A percentile compares a stretch with the other conserved stretches of the same genome.
Evolutionary conservation across 2,797 vertebrate genomes (phyloP).

Genomic region (Rhynchotus rufescens): DNA sequence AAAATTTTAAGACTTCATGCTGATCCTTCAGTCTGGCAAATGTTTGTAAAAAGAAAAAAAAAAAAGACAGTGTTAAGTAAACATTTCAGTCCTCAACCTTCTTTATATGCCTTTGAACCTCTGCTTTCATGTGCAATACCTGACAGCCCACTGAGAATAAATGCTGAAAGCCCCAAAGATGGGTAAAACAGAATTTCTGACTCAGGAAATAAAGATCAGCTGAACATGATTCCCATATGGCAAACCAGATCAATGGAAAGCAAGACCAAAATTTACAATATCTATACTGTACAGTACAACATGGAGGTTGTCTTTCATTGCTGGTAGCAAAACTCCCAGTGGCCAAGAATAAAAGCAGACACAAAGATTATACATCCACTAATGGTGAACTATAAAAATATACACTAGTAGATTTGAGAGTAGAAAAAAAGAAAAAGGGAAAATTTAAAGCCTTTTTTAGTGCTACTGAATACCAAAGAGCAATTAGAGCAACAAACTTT

Average conservation of each 20-base stretch:
- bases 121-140: slow-evolving; percentile 83
- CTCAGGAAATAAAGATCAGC: slow-evolving; percentile 87
- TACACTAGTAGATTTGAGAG: slow-evolving; percentile 49
- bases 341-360: slow-evolving; percentile 68
- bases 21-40: slow-evolving; percentile 74
- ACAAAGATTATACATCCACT: slow-evolving; percentile 71
- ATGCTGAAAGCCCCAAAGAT: slow-evolving; percentile 82
- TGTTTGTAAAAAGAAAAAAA: slow-evolving; percentile 76
- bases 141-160: slow-evolving; percentile 79
- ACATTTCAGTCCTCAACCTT: slow-evolving; percentile 81
- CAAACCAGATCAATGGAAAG: slow-evolving; percentile 83
- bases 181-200: slow-evolving; percentile 86
- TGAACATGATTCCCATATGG: slow-evolving; percentile 83
- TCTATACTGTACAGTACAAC: slow-evolving; percentile 78
- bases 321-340: slow-evolving; percentile 79
- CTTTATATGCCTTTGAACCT: slow-evolving; percentile 84
- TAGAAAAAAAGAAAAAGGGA: slow-evolving; percentile 20
- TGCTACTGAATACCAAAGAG: slow-evolving; percentile 48
- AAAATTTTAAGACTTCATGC: slow-evolving; percentile 74
- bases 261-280: slow-evolving; percentile 83
- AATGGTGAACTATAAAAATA: slow-evolving; percentile 68
- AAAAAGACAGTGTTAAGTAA: slow-evolving; percentile 76
- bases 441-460: slow-evolving; percentile 43
- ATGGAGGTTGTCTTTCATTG: slow-evolving; percentile 78
- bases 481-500: slow-evolving; percentile 55